Base-by-base conservation (phyloP, 2,113 vertebrate genomes). In the Scytalopus superciliaris region DNA sequence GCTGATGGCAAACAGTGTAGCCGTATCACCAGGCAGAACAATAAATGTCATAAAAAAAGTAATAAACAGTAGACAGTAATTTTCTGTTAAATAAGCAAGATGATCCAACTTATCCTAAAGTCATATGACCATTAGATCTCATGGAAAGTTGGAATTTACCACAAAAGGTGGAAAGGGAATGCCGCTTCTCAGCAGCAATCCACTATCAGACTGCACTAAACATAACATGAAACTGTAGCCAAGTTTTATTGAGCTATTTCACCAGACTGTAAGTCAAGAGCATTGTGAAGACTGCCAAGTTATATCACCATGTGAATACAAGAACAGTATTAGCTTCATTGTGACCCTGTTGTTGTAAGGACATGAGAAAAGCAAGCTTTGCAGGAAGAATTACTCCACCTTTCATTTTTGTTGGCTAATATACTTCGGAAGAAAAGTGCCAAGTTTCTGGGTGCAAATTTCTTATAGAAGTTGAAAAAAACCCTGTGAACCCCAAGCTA, bases 161-260 rank as follows among this genome's bases (percentile, higher is more conserved):
- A 2, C 35, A 72, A 69, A 37, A 89, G 40, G 49, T 3, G 1
- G n/a, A 85, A 84, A 47, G 40, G 90, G 57, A 89, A 89, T 59
- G 44, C 12, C 49, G 47, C 66, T 78, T 82, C 52, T 68, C 74
- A 87, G 66, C 62, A 64, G 69, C 74, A 87, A 68, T 50, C 44
- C 50, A 74, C 77, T 67, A 84, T 60, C 52, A 77, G 64, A 45
- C 77, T 78, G 73, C 44, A 75, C 59, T 64, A 92, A 90, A 88
- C 19, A 70, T 37, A 78, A 47, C 35, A 57, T 3, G n/a, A 79
- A 90, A 73, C 40, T 62, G 42, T 31, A 85, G 74, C 62, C 78
- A 87, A 91, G 40, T 68, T 57, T 76, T 70, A 93, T 85, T 52
- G 85, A 90, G 44, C 62, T 72, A 49, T 79, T 95, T 91, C 87